Conservation (phyloP, 2,113 vertebrate genomes). For the Prionailurus bengalensis region DNA sequence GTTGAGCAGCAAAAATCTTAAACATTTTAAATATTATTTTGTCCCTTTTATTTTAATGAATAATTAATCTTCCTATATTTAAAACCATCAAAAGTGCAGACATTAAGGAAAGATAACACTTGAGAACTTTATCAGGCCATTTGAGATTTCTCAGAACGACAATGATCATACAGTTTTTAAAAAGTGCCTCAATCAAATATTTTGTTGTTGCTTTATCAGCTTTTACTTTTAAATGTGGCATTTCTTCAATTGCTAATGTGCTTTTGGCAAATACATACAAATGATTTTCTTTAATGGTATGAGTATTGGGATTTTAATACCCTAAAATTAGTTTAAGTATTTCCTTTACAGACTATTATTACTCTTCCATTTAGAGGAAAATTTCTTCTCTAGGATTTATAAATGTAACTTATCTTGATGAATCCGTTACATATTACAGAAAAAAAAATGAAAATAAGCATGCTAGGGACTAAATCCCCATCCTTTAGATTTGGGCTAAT, state of each 20-base stretch:
- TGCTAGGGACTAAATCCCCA: not conserved
- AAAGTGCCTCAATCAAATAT: slow-evolving; percentile 5
- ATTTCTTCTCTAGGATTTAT: not conserved
- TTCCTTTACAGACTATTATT: not conserved
- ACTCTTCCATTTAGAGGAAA: not conserved
- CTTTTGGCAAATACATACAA: slow-evolving; percentile 48
- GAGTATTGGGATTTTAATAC: not conserved
- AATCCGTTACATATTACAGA: not conserved
- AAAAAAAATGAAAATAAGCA: not conserved
- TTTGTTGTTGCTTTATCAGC: slow-evolving; percentile 5
- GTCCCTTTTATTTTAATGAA: not conserved
- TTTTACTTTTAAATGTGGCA: not conserved
- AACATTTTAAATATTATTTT: not conserved
- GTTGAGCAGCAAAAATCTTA: not conserved
- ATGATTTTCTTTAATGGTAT: slow-evolving; percentile 25
- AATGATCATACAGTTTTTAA: not conserved
- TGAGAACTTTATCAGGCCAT: not conserved
- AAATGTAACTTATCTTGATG: not conserved
- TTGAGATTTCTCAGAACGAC: slow-evolving; percentile 14
- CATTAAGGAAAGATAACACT: not conserved
- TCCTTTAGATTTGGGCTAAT: not conserved
- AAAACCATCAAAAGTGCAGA: not conserved
- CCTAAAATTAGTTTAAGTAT: slow-evolving; percentile 51
- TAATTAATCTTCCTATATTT: not conserved
- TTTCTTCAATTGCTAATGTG: slow-evolving; percentile 46